Base-by-base conservation (phyloP, 2,113 vertebrate species). In the Ciconia boyciana region DNA sequence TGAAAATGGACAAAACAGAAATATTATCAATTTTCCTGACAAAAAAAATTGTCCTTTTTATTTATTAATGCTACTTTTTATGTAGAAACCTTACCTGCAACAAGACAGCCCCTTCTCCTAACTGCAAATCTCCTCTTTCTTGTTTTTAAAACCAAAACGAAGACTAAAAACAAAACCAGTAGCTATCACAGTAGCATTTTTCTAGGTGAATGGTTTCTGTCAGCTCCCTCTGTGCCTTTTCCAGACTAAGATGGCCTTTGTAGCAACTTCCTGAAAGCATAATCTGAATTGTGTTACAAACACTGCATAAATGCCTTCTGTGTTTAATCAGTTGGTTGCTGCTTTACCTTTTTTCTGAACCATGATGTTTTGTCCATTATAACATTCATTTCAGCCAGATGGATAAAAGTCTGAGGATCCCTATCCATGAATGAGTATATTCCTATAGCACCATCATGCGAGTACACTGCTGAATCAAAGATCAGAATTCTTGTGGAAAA, bases 401-500 rank as follows among this genome's bases (percentile, higher is more conserved):
- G 36, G 28, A 54, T 84, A 8, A 19, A 82, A 89, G n/a, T 31
- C 34, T 83, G 52, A 66, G 65, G 48, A 72, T 89, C 46, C 25
- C 65, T 77, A 14, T 34, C 25, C 29, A 25, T 74, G 70, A 89
- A 51, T 58, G 55, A 44, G 4, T 69, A 48, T 84, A 82, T 90
- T 91, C 61, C 71, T 92, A 19, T 34, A 79, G 70, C 57, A 86
- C n/a, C 71, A 79, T 94, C 89, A n/a, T 52, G 61, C 7, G 8
- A 96, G 13, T 80, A 51, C 41, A 32, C 8, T 48, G 52, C 77
- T 82, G 64, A 95, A 93, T 95, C 55, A 89, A 76, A 89, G 60
- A 86, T 78, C 64, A n/a, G 75, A 92, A 94, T 93, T 86, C 68
- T 55, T 81, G 28, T 70, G 32, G 81, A 91, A 93, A 95, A 96